Percentiles rank a stretch among this genome's conserved stretches.
Conservation (phyloP, 2,797 vertebrate genomes). For the Momotus momota region DNA sequence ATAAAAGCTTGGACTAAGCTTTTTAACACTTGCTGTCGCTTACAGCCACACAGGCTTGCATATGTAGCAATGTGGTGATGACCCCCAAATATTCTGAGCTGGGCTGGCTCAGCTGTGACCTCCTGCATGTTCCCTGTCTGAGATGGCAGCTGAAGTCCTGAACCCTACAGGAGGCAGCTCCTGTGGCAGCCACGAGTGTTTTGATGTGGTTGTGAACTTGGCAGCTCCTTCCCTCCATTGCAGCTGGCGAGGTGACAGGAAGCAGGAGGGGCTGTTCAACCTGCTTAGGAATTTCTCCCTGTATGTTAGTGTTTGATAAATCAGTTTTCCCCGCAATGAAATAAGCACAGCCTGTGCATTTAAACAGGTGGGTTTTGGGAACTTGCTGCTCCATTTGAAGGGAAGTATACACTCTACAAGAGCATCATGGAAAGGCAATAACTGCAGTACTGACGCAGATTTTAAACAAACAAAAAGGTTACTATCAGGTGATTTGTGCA, state of each 20-base stretch:
- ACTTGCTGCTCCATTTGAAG: background rate
- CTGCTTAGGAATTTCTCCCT: background rate
- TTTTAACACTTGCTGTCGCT: background rate
- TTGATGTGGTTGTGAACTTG: background rate
- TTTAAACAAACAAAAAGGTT: constrained; percentile 29
- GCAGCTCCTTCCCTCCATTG: background rate
- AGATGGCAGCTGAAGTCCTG: background rate
- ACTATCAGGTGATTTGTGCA: constrained; percentile 21
- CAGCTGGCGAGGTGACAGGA: background rate
- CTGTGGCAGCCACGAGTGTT: background rate
- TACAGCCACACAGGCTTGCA: background rate
- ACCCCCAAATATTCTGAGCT: background rate
- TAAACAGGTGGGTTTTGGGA: background rate
- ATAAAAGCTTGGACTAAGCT: constrained; percentile 12
- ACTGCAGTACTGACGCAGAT: constrained; percentile 37
- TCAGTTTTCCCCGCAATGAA: background rate
- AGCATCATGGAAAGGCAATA: constrained; percentile 52
- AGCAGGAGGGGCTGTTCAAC: background rate
- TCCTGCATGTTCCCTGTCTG: background rate
- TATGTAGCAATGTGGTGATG: background rate
- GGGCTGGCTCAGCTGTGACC: background rate
- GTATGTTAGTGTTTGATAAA: background rate
- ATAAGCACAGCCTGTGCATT: background rate
- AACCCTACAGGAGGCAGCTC: background rate
- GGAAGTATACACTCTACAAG: background rate